Conservation (phyloP, 2,888 invertebrate genomes). For the Orthonychiurus folsomi region DNA sequence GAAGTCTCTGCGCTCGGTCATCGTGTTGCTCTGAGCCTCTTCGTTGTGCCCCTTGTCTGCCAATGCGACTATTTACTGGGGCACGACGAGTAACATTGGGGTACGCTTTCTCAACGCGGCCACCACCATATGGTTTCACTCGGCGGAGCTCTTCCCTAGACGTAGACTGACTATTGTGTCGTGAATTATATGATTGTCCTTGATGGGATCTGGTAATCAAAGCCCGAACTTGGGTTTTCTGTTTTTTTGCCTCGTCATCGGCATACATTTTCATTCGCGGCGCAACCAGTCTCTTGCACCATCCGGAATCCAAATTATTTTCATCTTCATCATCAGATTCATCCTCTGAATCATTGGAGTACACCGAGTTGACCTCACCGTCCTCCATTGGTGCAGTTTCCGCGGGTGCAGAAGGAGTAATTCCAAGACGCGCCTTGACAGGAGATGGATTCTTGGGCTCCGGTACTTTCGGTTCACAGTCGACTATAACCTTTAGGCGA, state of each 20-base stretch:
- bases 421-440: slow-evolving; percentile 7
- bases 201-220: neutral
- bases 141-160: neutral
- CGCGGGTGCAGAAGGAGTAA: neutral
- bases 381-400: neutral
- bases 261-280: slow-evolving; percentile 79
- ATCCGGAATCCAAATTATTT: slow-evolving; percentile 15
- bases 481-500: neutral
- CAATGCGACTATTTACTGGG: neutral
- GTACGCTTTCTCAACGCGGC: neutral
- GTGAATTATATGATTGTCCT: too few species aligned
- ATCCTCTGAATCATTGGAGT: slow-evolving; percentile 15
- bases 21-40: too few species aligned
- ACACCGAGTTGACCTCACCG: neutral
- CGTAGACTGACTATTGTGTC: neutral
- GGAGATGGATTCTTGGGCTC: slow-evolving; percentile 23
- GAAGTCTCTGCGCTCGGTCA: neutral
- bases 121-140: neutral
- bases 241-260: slow-evolving; percentile 69
- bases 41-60: too few species aligned
- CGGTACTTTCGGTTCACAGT: slow-evolving; percentile 12
- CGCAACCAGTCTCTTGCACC: slow-evolving; percentile 49
- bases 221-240: slow-evolving; percentile 4
- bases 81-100: neutral
- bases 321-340: slow-evolving; percentile 19